Conservation (phyloP, 2,113 vertebrate genomes). For the Eublepharis macularius region DNA sequence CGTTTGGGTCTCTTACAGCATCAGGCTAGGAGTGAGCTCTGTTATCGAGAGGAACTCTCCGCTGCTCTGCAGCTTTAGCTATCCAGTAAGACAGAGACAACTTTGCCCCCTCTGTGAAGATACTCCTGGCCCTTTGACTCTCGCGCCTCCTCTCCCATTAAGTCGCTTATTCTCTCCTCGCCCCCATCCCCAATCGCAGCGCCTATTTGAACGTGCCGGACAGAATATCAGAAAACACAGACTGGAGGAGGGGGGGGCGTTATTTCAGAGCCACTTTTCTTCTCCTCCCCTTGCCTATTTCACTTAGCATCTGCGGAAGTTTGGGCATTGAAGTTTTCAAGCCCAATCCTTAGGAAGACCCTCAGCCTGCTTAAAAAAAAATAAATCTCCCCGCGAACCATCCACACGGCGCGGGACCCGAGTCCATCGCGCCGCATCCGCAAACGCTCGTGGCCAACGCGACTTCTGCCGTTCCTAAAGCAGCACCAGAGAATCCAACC, state of each 20-base stretch:
- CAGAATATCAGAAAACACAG: neutral
- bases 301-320: neutral
- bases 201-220: neutral
- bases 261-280: neutral
- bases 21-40: neutral
- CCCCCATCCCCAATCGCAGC: neutral
- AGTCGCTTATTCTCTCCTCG: neutral
- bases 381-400: too few relatives aligned
- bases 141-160: too few relatives aligned
- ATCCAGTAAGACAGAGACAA: neutral
- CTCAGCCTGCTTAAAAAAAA: too few relatives aligned
- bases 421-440: too few relatives aligned
- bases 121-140: slow-evolving; percentile 40
- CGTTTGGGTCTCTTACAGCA: neutral
- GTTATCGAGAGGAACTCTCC: too few relatives aligned
- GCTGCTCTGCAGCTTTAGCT: neutral
- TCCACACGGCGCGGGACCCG: neutral
- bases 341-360: too few relatives aligned
- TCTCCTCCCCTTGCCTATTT: neutral
- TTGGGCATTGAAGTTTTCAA: slow-evolving; percentile 56
- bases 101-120: slow-evolving; percentile 20
- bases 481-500: too few relatives aligned
- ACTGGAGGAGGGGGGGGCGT: too few relatives aligned
- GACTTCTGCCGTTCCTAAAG: too few relatives aligned
- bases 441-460: too few relatives aligned